These are phyloP conservation scores for Drosophila rubida DNA, from an alignment of 2,888 invertebrate species.

Conservation along the genomic window DNA sequence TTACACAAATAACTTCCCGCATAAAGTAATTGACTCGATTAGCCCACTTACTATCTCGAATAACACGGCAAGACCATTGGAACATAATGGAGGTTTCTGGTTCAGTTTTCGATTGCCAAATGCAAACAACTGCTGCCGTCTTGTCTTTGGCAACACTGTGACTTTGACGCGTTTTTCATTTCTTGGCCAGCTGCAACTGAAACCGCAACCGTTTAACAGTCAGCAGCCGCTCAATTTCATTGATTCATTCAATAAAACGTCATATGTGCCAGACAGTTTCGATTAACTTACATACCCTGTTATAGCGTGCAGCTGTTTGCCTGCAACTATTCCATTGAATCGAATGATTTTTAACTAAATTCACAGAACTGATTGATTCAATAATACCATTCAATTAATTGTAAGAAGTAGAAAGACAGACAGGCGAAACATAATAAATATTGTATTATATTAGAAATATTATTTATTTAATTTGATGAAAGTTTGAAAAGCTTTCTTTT, in stretches of 20 bases:
- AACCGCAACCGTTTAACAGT: constrained; percentile 22
- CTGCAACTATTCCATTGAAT: too few species aligned
- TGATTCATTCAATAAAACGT: constrained; percentile 61
- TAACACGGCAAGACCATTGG: constrained; percentile 32
- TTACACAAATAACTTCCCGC: background rate
- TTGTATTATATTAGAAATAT: too few species aligned
- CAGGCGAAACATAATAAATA: too few species aligned
- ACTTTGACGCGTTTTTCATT: constrained; percentile 35
- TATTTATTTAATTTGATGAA: too few species aligned
- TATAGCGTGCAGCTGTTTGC: background rate
- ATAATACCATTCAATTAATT: too few species aligned
- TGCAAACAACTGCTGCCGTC: constrained; percentile 23
- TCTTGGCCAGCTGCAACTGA: constrained; percentile 32
- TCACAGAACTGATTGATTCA: background rate
- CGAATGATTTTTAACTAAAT: background rate
- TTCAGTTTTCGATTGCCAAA: constrained; percentile 40
- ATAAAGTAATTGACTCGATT: constrained; percentile 7
- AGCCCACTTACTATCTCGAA: constrained; percentile 5
- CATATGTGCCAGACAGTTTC: constrained; percentile 28
- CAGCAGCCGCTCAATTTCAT: constrained; percentile 37
- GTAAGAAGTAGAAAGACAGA: too few species aligned
- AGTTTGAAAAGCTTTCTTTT: too few species aligned
- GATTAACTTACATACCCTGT: constrained; percentile 25
- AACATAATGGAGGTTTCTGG: constrained; percentile 31
- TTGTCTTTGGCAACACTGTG: constrained; percentile 48